Conservation (phyloP, 2,797 vertebrate genomes). For the Melanotaenia pygmaea region DNA sequence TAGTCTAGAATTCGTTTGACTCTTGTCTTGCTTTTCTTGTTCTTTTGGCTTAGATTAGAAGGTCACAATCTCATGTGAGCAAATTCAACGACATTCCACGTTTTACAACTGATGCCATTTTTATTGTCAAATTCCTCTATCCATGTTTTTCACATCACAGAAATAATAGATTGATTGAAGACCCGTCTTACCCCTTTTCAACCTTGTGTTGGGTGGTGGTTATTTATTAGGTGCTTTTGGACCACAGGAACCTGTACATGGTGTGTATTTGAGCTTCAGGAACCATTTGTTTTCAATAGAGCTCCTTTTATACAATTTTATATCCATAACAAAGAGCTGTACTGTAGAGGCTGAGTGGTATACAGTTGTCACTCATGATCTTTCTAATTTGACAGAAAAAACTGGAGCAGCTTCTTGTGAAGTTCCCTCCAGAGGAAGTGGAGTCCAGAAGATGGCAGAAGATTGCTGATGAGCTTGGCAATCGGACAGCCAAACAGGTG, state of each 20-base stretch:
- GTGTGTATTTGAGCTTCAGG: not conserved
- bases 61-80: not conserved
- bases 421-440: slow-evolving; percentile 96
- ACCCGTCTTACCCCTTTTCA: not conserved
- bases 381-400: slow-evolving; percentile 86
- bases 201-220: not conserved
- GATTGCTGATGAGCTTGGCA: slow-evolving; percentile 97
- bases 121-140: not conserved
- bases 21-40: not conserved
- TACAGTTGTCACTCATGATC: not conserved
- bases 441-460: slow-evolving; percentile 99
- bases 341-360: not conserved
- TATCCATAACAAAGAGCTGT: not conserved
- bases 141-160: no score
- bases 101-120: not conserved
- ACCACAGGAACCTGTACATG: not conserved
- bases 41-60: not conserved
- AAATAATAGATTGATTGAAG: not conserved
- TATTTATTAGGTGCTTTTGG: not conserved
- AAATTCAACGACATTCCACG: no score
- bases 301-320: no score
- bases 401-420: slow-evolving; percentile 94
- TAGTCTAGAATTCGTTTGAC: not conserved
- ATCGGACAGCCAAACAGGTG: slow-evolving; percentile 98
- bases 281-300: no score